Evolutionary conservation across 2,888 invertebrate species (phyloP).

Genomic region (Euproctis similis): DNA sequence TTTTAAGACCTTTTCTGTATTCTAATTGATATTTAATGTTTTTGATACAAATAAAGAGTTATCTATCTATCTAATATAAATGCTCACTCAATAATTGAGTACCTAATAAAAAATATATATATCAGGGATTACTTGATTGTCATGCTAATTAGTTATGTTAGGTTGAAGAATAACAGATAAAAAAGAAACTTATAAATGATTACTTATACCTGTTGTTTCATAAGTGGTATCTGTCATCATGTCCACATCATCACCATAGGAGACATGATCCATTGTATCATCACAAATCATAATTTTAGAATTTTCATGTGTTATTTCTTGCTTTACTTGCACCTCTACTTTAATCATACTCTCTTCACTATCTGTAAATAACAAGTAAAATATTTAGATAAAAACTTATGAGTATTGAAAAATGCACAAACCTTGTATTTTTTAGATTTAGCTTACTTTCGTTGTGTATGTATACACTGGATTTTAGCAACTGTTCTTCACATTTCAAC

Average conservation of each 20-base stretch:
- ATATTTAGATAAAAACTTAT: no score
- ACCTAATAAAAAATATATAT: no score
- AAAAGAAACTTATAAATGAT: neutral
- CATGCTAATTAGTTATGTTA: no score
- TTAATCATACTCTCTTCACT: constrained; percentile 11
- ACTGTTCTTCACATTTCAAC: constrained; percentile 47
- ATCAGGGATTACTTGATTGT: no score
- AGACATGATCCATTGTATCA: neutral
- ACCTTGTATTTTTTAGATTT: no score
- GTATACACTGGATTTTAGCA: constrained; percentile 36
- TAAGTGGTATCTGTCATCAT: neutral
- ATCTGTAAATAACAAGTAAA: constrained; percentile 4
- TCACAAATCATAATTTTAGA: neutral
- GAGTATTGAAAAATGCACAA: no score
- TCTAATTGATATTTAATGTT: no score
- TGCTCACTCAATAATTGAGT: no score
- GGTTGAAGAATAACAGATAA: neutral
- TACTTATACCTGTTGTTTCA: neutral
- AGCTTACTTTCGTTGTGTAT: no score
- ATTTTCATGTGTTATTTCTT: constrained; percentile 24
- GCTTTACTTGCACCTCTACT: constrained; percentile 35
- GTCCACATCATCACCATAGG: neutral
- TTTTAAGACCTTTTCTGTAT: no score
- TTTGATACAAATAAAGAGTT: no score
- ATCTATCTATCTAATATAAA: no score